phyloP scores from a whole-genome alignment of 2,113 vertebrate species.

The Zootoca vivipara region DNA sequence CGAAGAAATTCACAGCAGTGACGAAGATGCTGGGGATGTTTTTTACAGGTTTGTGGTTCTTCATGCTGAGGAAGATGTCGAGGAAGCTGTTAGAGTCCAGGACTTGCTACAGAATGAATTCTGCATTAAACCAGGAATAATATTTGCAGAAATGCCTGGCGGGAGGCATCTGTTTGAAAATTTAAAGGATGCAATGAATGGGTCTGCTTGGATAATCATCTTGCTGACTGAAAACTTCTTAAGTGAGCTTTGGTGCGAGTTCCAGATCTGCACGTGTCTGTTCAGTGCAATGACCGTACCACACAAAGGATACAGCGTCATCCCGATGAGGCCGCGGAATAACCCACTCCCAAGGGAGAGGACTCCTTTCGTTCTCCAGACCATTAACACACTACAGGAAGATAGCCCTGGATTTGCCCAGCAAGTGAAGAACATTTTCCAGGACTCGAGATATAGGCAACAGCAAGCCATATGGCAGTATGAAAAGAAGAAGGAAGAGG shows the following conservation, averaged over 20 bases:
- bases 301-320: slow-evolving; percentile 67
- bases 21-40: background rate
- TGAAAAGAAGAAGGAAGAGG: slow-evolving; percentile 39
- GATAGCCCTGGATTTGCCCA: slow-evolving; percentile 65
- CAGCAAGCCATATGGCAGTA: slow-evolving; percentile 47
- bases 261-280: slow-evolving; percentile 62
- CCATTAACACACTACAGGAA: slow-evolving; percentile 67
- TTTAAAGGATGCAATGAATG: slow-evolving; percentile 51
- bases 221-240: slow-evolving; percentile 67
- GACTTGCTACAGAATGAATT: slow-evolving; percentile 60
- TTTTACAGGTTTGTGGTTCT: slow-evolving; percentile 69
- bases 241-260: slow-evolving; percentile 61
- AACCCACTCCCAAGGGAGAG: slow-evolving; percentile 60
- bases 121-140: slow-evolving; percentile 61
- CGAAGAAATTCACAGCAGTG: slow-evolving; percentile 6
- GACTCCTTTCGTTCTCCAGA: slow-evolving; percentile 56
- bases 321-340: slow-evolving; percentile 65
- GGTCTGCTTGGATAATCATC: slow-evolving; percentile 61
- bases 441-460: slow-evolving; percentile 51
- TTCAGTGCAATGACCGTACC: slow-evolving; percentile 62
- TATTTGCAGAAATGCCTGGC: slow-evolving; percentile 62
- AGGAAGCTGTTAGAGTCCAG: slow-evolving; percentile 53
- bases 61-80: slow-evolving; percentile 39
- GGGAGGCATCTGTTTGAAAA: slow-evolving; percentile 65
- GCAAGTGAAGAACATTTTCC: slow-evolving; percentile 68